These are phyloP conservation scores for Scalopus aquaticus DNA, from an alignment of 2,113 vertebrate species.

Conservation along the genomic window DNA sequence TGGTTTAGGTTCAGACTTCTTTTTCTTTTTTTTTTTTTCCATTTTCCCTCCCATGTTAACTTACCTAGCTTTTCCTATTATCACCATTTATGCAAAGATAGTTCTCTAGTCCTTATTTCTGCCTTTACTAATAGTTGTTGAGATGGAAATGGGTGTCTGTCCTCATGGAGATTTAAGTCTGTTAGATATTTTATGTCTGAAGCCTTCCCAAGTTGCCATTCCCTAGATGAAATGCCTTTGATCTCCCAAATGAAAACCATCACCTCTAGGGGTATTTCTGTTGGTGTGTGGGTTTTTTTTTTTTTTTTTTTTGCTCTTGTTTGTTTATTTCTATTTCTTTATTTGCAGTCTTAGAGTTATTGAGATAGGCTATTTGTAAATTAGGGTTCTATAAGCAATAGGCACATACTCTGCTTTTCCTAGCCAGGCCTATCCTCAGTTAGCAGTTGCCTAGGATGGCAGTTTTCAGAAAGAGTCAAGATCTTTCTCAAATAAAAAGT, in stretches of 20 bases:
- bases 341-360: not conserved
- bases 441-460: not conserved
- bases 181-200: not conserved
- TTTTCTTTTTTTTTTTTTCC: not conserved
- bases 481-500: conserved; percentile 49
- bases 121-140: not conserved
- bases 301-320: too few relatives aligned
- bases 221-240: not conserved
- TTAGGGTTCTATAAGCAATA: not conserved
- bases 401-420: not conserved
- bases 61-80: not conserved
- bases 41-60: not conserved
- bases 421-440: not conserved
- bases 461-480: conserved; percentile 17
- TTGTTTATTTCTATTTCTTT: not conserved
- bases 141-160: not conserved
- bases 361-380: not conserved
- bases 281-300: too few relatives aligned
- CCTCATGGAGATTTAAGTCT: not conserved
- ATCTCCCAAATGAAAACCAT: not conserved
- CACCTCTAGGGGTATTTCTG: not conserved
- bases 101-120: not conserved
- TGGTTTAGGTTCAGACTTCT: not conserved
- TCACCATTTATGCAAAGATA: not conserved
- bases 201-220: not conserved